A percentile compares a stretch with the other conserved stretches of the same genome.
These are phyloP conservation scores for Zosterops hypoxanthus DNA, from an alignment of 2,113 vertebrate genomes.

Conservation along the genomic window DNA sequence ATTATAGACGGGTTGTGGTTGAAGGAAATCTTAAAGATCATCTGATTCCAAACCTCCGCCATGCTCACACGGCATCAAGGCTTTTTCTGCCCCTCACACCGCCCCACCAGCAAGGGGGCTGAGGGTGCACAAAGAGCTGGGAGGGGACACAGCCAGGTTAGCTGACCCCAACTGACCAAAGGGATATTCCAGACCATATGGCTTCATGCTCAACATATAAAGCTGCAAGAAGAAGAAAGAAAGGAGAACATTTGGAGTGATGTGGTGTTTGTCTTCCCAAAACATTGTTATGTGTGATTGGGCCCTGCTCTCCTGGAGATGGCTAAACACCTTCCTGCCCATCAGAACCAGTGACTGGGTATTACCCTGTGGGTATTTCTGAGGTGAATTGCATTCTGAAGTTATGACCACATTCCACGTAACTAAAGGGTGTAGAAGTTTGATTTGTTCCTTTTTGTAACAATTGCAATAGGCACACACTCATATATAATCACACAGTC, in stretches of 20 bases:
- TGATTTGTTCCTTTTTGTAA: neutral
- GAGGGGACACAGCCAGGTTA: neutral
- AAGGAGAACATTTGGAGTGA: neutral
- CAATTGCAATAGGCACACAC: neutral
- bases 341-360: neutral
- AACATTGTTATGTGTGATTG: neutral
- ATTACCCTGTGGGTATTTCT: neutral
- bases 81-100: neutral
- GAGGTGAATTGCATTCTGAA: neutral
- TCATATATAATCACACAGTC: neutral
- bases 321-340: neutral
- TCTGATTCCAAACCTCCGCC: neutral
- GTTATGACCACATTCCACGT: neutral
- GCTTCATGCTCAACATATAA: neutral
- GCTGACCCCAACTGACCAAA: neutral
- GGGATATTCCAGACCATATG: neutral
- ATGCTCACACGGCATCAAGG: neutral
- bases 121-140: neutral
- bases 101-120: rapidly evolving
- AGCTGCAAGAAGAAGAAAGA: neutral
- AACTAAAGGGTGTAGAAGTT: neutral
- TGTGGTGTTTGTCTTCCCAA: neutral
- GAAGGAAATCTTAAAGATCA: neutral
- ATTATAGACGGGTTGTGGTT: neutral
- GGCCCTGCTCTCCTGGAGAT: neutral